Evolutionary conservation across 2,888 invertebrate genomes (phyloP).

Genomic region (Drosophila nr. perissopoda): DNA sequence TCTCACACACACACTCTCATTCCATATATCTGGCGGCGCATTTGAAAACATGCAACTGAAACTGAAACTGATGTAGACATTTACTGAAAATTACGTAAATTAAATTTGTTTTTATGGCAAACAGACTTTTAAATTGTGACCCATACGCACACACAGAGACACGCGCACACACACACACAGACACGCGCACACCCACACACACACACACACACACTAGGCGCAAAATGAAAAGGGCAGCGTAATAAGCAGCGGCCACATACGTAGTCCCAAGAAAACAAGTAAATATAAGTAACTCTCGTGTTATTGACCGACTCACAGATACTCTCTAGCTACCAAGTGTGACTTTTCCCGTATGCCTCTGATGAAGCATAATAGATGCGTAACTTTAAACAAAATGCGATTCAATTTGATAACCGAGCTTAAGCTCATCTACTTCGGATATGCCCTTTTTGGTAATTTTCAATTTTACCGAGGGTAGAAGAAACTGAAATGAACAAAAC

Average conservation of each 20-base stretch:
- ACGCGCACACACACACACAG: background rate
- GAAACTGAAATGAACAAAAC: slow-evolving; percentile 72
- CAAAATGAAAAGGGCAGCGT: slow-evolving; percentile 59
- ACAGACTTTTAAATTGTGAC: slow-evolving; percentile 67
- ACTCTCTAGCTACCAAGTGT: background rate
- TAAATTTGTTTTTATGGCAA: slow-evolving; percentile 78
- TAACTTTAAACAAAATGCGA: background rate
- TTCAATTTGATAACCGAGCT: background rate
- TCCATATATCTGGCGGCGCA: slow-evolving; percentile 31
- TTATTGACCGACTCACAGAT: background rate
- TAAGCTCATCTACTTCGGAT: background rate
- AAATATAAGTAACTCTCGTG: background rate
- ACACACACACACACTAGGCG: background rate
- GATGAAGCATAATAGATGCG: background rate
- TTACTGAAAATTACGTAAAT: slow-evolving; percentile 80
- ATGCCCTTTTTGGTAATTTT: background rate
- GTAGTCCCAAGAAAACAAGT: slow-evolving; percentile 32
- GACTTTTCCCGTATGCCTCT: background rate
- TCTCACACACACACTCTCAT: background rate
- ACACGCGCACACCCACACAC: slow-evolving; percentile 1
- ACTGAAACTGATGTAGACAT: slow-evolving; percentile 80
- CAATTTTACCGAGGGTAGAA: background rate
- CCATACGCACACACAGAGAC: slow-evolving; percentile 22
- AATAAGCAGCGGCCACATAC: slow-evolving; percentile 64
- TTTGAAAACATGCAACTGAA: slow-evolving; percentile 63